Evolutionary conservation across 2,888 invertebrate species (phyloP).

Genomic region (Drosophila rubida): DNA sequence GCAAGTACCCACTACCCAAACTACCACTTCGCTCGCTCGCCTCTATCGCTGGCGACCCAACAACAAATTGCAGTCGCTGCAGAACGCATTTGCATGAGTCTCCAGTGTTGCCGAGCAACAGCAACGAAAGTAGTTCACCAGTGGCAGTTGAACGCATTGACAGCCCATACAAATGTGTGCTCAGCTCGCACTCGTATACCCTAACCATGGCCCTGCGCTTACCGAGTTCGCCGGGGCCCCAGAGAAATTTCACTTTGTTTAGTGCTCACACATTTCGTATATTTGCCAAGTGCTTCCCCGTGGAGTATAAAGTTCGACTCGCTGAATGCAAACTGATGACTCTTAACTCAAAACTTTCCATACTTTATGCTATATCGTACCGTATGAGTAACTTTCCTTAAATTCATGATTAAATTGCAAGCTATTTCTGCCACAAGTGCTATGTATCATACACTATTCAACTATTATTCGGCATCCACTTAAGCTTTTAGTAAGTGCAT

Average conservation of each 20-base stretch:
- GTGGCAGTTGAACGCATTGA: conserved; percentile 67
- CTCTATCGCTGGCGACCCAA: neutral
- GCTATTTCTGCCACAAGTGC: too few relatives aligned
- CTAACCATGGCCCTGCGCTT: conserved; percentile 49
- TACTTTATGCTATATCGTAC: conserved; percentile 15
- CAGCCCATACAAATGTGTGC: conserved; percentile 69
- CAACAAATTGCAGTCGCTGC: conserved; percentile 46
- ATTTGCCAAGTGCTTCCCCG: conserved; percentile 26
- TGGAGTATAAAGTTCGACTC: conserved; percentile 34
- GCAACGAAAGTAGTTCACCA: conserved; percentile 67
- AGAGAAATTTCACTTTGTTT: conserved; percentile 59
- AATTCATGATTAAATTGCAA: neutral
- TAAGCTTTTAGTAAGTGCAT: conserved; percentile 42
- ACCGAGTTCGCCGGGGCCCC: conserved; percentile 14
- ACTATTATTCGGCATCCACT: too few relatives aligned
- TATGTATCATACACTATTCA: too few relatives aligned
- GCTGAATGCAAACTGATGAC: conserved; percentile 49
- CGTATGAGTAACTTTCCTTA: neutral
- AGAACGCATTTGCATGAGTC: conserved; percentile 59
- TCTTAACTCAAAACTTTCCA: conserved; percentile 37
- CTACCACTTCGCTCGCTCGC: neutral
- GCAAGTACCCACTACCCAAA: conserved; percentile 14
- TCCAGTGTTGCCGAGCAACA: conserved; percentile 10
- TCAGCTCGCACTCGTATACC: conserved; percentile 37
- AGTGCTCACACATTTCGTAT: conserved; percentile 31